Evolutionary conservation across 2,888 invertebrate genomes (phyloP), one percentile per base, ranked within the genome.

Genomic region (Cheilosia grossa): DNA sequence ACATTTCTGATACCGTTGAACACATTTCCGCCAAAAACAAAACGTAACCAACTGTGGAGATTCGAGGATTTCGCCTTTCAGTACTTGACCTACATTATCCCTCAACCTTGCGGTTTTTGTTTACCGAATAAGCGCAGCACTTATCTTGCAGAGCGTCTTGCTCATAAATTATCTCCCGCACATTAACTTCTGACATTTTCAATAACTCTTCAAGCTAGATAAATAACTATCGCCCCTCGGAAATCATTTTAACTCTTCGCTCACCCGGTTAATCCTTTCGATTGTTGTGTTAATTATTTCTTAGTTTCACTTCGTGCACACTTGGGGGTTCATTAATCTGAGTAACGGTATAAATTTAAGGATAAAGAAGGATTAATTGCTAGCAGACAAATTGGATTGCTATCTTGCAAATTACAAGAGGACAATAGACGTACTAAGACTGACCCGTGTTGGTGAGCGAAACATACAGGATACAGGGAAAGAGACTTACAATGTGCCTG

Each of bases 301-400:
- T 56, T 54, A 19, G 47, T 54, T 72, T 61, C 33, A 53, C 24
- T 63, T 24, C 19, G 17, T 51, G 59, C 4, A 9, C 13, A n/a
- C 73, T n/a, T 40, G 44, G 64, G 33, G 9, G 58, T 47, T 77
- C 70, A 77, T 70, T 70, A 70, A 63, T 69, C 61, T 21, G 49
- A 64, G 51, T 53, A 58, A 63, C 64, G 56, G 53, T 51, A 13
- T 44, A 69, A 56, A 63, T 24, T 19, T 17, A 54, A 49, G 30
- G 69, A 74, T 21, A 27, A 21, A 61, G 56, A 70, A 69, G 75
- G 63, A 81, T 75, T 69, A 75, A 75, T 81, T 75, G 75, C 19
- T 37, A 7, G n/a, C 17, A 13, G 63, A 64, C 21, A 70, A 70
- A 64, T 81, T 58, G 56, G 63, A 64, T 72, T 51, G 40, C 40